A percentile compares a stretch with the other conserved stretches of the same genome.
These are phyloP conservation scores for Ormyrus rosae DNA, from an alignment of 2,888 invertebrate genomes.

Conservation along the genomic window DNA sequence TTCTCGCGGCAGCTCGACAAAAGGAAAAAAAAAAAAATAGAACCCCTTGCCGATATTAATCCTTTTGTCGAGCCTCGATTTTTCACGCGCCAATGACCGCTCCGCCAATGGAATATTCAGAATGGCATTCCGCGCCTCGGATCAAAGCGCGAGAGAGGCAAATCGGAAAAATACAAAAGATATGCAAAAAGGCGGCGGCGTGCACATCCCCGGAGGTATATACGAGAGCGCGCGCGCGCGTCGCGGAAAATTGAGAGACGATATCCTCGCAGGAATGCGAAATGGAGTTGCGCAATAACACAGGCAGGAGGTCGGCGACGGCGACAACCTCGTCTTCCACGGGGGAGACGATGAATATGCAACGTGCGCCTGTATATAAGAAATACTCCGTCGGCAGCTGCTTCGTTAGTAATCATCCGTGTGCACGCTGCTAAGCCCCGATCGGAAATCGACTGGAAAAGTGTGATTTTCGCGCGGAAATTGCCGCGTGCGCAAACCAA, in stretches of 20 bases:
- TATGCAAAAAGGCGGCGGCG: neutral
- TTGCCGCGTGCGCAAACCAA: neutral
- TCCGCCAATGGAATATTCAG: constrained; percentile 35
- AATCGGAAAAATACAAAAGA: constrained; percentile 31
- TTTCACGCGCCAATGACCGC: constrained; percentile 24
- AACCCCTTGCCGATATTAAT: constrained; percentile 23
- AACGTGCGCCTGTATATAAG: constrained; percentile 18
- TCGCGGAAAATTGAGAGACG: constrained; percentile 17
- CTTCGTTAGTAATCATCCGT: constrained; percentile 47
- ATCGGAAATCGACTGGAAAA: constrained; percentile 46
- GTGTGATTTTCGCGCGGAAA: constrained; percentile 29
- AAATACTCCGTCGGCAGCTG: constrained; percentile 33
- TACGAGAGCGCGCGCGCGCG: neutral
- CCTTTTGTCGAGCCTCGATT: constrained; percentile 19
- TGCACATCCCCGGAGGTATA: neutral
- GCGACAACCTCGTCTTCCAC: neutral
- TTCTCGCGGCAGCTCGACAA: neutral
- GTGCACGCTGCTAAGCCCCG: constrained; percentile 11
- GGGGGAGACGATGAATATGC: constrained; percentile 37
- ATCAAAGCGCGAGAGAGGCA: constrained; percentile 10
- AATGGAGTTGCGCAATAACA: constrained; percentile 39
- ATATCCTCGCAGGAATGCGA: constrained; percentile 41
- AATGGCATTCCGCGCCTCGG: constrained; percentile 15
- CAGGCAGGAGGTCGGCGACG: neutral
- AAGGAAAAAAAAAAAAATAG: neutral